Conservation (phyloP, 1,140 invertebrate species). For the Eumeta japonica region DNA sequence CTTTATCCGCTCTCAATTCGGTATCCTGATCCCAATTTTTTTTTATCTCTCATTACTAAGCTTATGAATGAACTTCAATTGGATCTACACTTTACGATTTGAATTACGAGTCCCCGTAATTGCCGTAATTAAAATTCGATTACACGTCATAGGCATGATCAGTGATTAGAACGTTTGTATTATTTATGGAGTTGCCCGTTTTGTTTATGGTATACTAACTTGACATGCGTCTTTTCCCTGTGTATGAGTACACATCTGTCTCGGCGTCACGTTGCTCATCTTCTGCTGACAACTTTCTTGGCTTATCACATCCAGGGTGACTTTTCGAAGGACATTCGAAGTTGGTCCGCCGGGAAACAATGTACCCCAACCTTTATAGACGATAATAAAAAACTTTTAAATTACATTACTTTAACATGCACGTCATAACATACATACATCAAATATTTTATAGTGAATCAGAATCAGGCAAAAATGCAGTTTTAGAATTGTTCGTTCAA, state of each 20-base stretch:
- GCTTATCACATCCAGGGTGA: slow-evolving; percentile 60
- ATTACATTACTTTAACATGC: background rate
- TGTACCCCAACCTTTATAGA: slow-evolving; percentile 65
- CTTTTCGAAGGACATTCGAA: slow-evolving; percentile 61
- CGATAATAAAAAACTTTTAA: background rate
- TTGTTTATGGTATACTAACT: slow-evolving; percentile 28
- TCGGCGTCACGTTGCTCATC: slow-evolving; percentile 29
- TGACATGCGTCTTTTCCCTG: slow-evolving; percentile 66
- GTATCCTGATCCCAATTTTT: too few relatives aligned
- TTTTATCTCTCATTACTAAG: too few relatives aligned
- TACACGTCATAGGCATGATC: too few relatives aligned
- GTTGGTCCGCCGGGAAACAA: slow-evolving; percentile 55
- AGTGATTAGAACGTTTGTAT: too few relatives aligned
- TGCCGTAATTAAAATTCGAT: too few relatives aligned
- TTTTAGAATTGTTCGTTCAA: background rate
- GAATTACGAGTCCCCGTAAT: too few relatives aligned
- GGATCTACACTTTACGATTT: too few relatives aligned
- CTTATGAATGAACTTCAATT: too few relatives aligned
- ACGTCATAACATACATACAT: background rate
- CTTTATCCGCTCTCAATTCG: too few relatives aligned
- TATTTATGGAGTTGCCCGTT: background rate
- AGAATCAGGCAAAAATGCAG: background rate
- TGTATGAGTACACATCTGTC: slow-evolving; percentile 69
- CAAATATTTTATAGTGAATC: background rate
- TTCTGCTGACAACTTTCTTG: slow-evolving; percentile 47